Percentiles rank a stretch among this genome's conserved stretches.
phyloP scores from a whole-genome alignment of 2,113 vertebrate genomes.

The Ardeotis arabs region DNA sequence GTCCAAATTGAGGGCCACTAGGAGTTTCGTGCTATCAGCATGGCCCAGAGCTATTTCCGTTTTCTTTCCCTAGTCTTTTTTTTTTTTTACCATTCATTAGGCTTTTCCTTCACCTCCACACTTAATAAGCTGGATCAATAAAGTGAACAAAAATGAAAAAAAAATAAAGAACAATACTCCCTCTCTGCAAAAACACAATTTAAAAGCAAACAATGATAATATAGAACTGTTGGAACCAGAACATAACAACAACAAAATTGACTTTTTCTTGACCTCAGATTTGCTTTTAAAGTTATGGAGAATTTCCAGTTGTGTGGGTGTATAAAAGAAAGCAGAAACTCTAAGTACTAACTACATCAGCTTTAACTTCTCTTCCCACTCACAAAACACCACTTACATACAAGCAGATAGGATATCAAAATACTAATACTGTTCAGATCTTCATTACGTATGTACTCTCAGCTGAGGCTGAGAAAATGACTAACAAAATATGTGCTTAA shows the following conservation, averaged over 20 bases:
- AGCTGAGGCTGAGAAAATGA: background rate
- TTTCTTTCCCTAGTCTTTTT: background rate
- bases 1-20: background rate
- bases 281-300: constrained; percentile 17
- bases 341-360: background rate
- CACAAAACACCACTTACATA: background rate
- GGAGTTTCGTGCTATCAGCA: background rate
- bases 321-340: constrained; percentile 5
- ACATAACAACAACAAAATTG: background rate
- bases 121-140: background rate
- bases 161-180: background rate
- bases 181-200: background rate
- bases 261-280: background rate
- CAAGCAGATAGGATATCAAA: background rate
- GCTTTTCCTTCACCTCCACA: background rate
- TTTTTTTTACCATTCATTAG: background rate
- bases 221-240: background rate
- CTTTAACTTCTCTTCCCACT: background rate
- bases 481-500: background rate
- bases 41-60: background rate
- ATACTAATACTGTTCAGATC: background rate
- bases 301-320: background rate
- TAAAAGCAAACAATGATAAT: background rate
- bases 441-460: background rate
- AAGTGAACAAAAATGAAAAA: background rate